phyloP scores from a whole-genome alignment of 1,140 invertebrate species.

The Anadara kagoshimensis region DNA sequence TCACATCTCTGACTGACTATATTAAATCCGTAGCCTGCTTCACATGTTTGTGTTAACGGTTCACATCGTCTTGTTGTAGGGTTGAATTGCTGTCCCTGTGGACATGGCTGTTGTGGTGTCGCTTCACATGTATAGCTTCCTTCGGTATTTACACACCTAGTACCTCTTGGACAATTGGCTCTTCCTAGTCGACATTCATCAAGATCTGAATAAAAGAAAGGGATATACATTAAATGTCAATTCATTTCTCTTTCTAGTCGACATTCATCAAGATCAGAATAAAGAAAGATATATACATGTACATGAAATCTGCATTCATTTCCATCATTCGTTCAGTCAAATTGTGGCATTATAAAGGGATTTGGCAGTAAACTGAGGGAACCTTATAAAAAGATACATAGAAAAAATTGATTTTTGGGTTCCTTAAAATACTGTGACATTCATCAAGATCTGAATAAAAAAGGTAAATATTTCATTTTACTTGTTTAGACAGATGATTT shows the following conservation, averaged over 20 bases:
- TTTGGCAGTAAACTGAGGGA: no score
- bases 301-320: no score
- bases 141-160: conserved; percentile 78
- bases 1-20: conserved; percentile 51
- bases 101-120: conserved; percentile 38
- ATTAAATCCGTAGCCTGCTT: conserved; percentile 74
- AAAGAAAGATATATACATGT: no score
- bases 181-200: conserved; percentile 74
- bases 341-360: no score
- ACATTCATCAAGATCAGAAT: no score
- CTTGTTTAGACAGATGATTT: no score
- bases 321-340: no score
- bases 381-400: no score
- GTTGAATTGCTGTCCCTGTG: conserved; percentile 41
- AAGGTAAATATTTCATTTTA: no score
- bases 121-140: conserved; percentile 66
- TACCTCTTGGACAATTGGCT: conserved; percentile 77
- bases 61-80: conserved; percentile 51
- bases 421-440: no score
- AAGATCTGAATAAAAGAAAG: conserved; percentile 80
- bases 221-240: neutral
- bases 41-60: conserved; percentile 72
- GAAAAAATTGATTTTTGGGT: no score
- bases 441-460: no score
- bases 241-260: neutral